Conservation (phyloP, 2,113 vertebrate genomes). For the Hydrolagus affinis region DNA sequence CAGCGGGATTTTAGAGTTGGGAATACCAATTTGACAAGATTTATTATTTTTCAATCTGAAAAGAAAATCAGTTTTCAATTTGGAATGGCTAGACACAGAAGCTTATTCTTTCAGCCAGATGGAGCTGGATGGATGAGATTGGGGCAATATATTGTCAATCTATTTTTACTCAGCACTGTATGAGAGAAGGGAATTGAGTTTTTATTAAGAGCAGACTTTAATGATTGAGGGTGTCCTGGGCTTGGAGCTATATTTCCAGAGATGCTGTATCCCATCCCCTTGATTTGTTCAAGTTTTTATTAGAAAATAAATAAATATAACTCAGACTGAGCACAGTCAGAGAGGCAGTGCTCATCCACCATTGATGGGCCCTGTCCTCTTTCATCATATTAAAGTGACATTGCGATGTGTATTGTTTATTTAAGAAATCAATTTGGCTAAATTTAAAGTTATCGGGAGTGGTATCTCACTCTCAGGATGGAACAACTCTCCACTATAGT, state of each 20-base stretch:
- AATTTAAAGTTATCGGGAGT: not conserved
- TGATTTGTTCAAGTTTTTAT: conserved; percentile 28
- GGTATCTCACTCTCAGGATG: not conserved
- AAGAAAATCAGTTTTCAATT: conserved; percentile 18
- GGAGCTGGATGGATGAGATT: not conserved
- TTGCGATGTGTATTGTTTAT: not conserved
- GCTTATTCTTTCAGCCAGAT: not conserved
- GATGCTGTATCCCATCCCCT: not conserved
- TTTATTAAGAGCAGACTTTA: conserved; percentile 18
- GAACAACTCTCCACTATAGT: not conserved
- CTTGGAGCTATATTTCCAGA: not conserved
- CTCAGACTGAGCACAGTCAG: not conserved
- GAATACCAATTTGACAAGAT: not conserved
- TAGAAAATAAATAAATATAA: conserved; percentile 22
- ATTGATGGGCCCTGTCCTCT: not conserved
- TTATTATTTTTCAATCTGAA: conserved; percentile 19
- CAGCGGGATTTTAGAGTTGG: not conserved
- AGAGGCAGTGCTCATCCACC: not conserved
- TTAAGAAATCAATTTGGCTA: not conserved
- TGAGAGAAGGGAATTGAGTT: not conserved
- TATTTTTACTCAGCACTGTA: not conserved
- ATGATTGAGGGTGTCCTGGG: not conserved
- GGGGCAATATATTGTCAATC: not conserved
- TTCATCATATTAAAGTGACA: not conserved
- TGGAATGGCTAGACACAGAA: not conserved